phyloP scores from a whole-genome alignment of 2,113 vertebrate species.

The Mobula hypostoma region DNA sequence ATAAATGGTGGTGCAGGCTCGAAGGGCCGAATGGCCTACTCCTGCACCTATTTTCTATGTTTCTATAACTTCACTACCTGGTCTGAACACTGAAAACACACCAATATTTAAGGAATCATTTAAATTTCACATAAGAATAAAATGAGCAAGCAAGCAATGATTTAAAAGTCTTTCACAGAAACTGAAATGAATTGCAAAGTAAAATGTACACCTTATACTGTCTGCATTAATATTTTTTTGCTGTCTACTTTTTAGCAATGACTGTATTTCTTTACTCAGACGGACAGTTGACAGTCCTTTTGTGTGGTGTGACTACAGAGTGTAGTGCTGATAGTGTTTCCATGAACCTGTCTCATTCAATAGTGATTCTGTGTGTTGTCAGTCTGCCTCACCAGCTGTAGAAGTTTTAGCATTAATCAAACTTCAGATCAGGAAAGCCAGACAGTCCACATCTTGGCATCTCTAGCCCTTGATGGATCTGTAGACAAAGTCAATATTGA shows the following conservation, averaged over 20 bases:
- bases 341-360: constrained; percentile 13
- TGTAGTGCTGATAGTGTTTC: background rate
- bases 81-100: background rate
- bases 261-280: background rate
- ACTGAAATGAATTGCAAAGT: background rate
- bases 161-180: background rate
- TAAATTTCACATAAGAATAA: background rate
- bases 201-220: background rate
- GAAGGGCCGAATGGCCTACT: too few relatives aligned
- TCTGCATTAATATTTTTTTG: background rate
- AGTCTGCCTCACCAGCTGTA: background rate
- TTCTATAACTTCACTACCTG: background rate
- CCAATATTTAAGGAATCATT: background rate
- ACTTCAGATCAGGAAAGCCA: constrained; percentile 20
- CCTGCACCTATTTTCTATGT: too few relatives aligned
- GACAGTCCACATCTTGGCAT: background rate
- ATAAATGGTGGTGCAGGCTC: too few relatives aligned
- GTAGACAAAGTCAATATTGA: constrained; percentile 30
- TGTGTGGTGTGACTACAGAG: background rate
- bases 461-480: constrained; percentile 23
- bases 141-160: background rate
- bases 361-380: constrained; percentile 14
- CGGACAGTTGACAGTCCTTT: background rate
- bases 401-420: constrained; percentile 5
- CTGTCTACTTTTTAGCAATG: background rate